Base-by-base conservation (phyloP, 2,888 invertebrate genomes). In the Acanthopleura granulata region DNA sequence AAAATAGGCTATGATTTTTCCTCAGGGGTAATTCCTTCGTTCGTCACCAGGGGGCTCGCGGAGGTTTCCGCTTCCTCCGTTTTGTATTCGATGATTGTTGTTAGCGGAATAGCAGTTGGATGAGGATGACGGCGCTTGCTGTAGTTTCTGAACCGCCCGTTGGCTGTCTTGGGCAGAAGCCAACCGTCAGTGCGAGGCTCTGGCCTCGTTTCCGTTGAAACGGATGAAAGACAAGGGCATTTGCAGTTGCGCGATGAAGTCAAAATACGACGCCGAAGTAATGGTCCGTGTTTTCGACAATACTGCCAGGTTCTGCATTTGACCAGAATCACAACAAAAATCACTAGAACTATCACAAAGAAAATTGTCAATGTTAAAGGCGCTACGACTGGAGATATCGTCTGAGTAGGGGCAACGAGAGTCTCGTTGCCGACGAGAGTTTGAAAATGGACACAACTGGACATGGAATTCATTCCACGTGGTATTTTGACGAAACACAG, bases 11-110 rank as follows among this genome's bases (percentile, higher is more conserved):
- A 57, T 57, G 57, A n/a, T 57, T 57, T 57, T 22, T 57, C 57
- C 57, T 57, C 57, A n/a, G n/a, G 3, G 40, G 40, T 9, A 40
- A 40, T 40, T 57, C 22, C 57, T 18, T 57, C 57, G 22, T 18
- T 12, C n/a, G 6, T 12, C 57, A 57, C 22, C 6, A 57, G 57
- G 22, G 57, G 57, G 14, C 25, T 66, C 3, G 22, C 22, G 22
- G 29, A 27, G 4, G 66, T 66, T 27, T 66, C 66, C 27, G 25
- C 66, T 22, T 66, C 66, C 25, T 66, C 66, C 12, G 29, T 18
- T 66, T 22, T 66, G 29, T 66, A 27, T 66, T 66, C 66, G 29
- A 27, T 27, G 29, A 66, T 66, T 6, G 66, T 66, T 27, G 66
- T 27, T 6, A 66, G 29, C 16, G 66, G 22, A 6, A 27, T 66